Evolutionary conservation across 2,888 invertebrate species (phyloP).

Genomic region (Pristionchus fissidentatus): DNA sequence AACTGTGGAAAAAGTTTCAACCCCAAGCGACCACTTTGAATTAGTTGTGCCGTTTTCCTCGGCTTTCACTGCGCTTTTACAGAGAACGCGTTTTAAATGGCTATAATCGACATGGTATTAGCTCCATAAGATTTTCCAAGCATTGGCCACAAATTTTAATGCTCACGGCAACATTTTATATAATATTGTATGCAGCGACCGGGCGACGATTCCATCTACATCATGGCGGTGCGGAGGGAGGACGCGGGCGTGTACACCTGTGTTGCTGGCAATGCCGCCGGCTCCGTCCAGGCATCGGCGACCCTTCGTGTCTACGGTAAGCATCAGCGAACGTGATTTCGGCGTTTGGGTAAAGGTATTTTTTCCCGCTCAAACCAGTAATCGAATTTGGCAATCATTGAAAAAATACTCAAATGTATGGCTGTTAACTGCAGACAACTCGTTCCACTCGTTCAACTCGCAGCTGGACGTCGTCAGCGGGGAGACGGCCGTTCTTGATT

Average conservation of each 20-base stretch:
- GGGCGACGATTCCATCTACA: slow-evolving; percentile 42
- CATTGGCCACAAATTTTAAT: not conserved
- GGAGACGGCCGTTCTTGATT: slow-evolving; percentile 32
- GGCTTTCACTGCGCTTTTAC: no score
- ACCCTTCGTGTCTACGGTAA: slow-evolving; percentile 44
- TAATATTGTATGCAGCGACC: not conserved
- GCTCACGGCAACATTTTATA: not conserved
- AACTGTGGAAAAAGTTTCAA: no score
- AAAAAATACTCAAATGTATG: not conserved
- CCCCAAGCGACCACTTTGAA: no score
- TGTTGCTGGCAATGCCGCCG: slow-evolving; percentile 36
- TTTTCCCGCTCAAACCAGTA: no score
- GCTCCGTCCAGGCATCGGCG: slow-evolving; percentile 43
- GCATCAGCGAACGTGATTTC: not conserved
- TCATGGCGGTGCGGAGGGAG: slow-evolving; percentile 39
- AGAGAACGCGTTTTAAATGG: no score
- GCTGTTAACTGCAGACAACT: slow-evolving; percentile 11
- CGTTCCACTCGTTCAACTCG: slow-evolving; percentile 11
- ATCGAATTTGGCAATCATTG: not conserved
- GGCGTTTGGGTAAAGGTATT: not conserved
- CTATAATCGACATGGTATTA: no score
- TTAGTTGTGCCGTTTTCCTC: no score
- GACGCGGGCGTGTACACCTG: slow-evolving; percentile 49
- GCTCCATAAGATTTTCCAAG: not conserved
- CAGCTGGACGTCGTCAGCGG: not conserved